Conservation (phyloP, 2,888 invertebrate species). For the Linyphia triangularis region DNA sequence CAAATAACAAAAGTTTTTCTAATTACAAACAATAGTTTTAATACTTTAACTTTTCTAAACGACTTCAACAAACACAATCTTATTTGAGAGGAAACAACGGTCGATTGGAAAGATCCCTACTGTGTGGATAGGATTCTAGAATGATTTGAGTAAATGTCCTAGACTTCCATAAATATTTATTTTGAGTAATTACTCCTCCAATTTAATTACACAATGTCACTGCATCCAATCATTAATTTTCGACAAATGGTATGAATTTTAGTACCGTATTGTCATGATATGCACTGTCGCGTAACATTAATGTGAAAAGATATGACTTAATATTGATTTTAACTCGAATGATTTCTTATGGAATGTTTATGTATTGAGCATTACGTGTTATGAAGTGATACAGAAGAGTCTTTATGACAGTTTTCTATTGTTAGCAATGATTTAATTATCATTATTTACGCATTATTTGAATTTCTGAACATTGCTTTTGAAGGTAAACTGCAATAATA, state of each 20-base stretch:
- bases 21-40: too few relatives aligned
- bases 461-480: too few relatives aligned
- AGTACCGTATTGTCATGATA: conserved; percentile 27
- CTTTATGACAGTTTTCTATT: too few relatives aligned
- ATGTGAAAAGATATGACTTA: conserved; percentile 14
- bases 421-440: too few relatives aligned
- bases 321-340: conserved; percentile 32
- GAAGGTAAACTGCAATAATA: too few relatives aligned
- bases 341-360: not conserved
- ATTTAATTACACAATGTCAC: conserved; percentile 10
- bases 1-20: too few relatives aligned
- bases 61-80: too few relatives aligned
- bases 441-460: too few relatives aligned
- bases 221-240: not conserved
- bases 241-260: conserved; percentile 28
- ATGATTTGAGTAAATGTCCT: not conserved
- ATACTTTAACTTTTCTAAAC: not conserved
- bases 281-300: not conserved
- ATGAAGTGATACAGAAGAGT: too few relatives aligned
- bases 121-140: not conserved
- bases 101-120: too few relatives aligned
- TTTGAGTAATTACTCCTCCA: conserved; percentile 30
- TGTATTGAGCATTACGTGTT: too few relatives aligned
- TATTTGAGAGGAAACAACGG: too few relatives aligned
- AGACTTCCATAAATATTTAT: conserved; percentile 14